Base-by-base conservation (phyloP, 2,797 vertebrate species). In the Dendrocincla fuliginosa region DNA sequence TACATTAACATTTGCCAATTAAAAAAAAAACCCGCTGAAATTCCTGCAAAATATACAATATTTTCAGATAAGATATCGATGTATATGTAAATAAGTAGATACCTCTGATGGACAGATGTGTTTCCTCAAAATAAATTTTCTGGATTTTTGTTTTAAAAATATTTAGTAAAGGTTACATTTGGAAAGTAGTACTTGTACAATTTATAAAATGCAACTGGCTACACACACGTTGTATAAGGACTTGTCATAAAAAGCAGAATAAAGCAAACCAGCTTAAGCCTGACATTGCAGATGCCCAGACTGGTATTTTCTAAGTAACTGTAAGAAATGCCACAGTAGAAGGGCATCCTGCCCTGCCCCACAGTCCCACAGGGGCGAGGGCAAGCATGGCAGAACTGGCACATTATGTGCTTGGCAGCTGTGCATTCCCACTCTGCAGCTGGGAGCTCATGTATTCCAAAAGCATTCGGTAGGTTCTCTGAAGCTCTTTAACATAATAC, bases 41-140 rank as follows among this genome's bases (percentile, higher is more conserved):
- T 77, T 93, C 91, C 76, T 70, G 65, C 49, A 96, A 94, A 95
- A 95, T 73, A 64, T 37, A 74, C 77, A 89, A 88, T 90, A 73
- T 65, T 52, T 69, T 96, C 79, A 91, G 44, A 70, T 78, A 89
- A 90, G n/a, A 69, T 57, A 91, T 3, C 42, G 7, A 25, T 7
- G 8, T 53, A 37, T 41, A 37, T 25, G 32, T 60, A 95, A 89
- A 78, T 76, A 95, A 86, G 20, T 50, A 11, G 89, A 39, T 67
- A 90, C 11, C 33, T 84, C 53, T 39, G n/a, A 74, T 24, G 19
- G 53, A 46, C 14, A 75, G 13, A 57, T 20, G 16, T 13, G 24
- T 57, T 86, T 91, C 87, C 93, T 91, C 49, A 84, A 93, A 97
- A 79, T 57, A 16, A 11, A 87, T 60, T 91, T 87, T 64, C 52